phyloP scores from a whole-genome alignment of 2,113 vertebrate species.

The Colaptes auratus region DNA sequence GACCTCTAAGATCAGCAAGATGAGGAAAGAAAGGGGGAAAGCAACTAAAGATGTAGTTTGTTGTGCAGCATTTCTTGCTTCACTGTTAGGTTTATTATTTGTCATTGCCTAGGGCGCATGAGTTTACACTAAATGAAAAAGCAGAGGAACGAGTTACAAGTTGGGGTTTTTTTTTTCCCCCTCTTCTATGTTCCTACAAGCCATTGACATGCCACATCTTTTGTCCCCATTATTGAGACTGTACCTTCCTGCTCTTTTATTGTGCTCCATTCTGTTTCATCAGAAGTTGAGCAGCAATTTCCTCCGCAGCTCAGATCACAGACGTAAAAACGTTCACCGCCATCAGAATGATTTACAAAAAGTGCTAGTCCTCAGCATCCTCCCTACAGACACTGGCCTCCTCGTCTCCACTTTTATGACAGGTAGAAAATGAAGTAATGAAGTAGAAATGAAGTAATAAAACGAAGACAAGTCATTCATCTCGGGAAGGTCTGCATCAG shows the following conservation, averaged over 20 bases:
- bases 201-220: background rate
- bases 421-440: conserved; percentile 48
- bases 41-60: background rate
- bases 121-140: background rate
- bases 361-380: background rate
- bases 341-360: conserved; percentile 29
- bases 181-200: background rate
- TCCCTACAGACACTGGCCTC: background rate
- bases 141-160: background rate
- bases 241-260: background rate
- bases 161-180: background rate
- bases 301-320: background rate
- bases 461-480: conserved; percentile 25
- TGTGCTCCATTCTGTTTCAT: background rate
- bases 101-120: background rate
- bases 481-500: conserved; percentile 8
- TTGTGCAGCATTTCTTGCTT: background rate
- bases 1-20: background rate
- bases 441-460: background rate
- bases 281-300: background rate
- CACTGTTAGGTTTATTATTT: background rate
- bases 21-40: background rate
- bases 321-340: background rate
- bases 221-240: background rate
- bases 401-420: conserved; percentile 26